These are phyloP conservation scores for Drosophila formosana DNA, from an alignment of 2,888 invertebrate genomes.

Conservation along the genomic window DNA sequence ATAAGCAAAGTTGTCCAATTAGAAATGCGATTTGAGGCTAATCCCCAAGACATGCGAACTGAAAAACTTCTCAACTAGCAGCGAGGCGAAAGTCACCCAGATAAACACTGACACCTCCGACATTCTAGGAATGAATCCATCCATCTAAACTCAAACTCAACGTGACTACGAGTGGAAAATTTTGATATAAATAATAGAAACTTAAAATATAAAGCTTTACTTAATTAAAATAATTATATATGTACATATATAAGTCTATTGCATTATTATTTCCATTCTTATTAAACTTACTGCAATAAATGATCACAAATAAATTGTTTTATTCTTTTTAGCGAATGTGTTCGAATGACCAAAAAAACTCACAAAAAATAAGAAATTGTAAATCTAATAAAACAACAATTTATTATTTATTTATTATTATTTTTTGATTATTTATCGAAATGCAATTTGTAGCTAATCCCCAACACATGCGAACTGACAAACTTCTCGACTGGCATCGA, in stretches of 20 bases:
- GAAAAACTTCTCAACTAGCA: conserved; percentile 10
- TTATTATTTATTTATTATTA: too few relatives aligned
- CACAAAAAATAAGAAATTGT: too few relatives aligned
- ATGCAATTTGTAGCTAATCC: conserved; percentile 67
- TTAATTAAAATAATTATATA: too few relatives aligned
- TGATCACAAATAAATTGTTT: too few relatives aligned
- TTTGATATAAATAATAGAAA: too few relatives aligned
- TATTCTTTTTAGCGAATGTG: too few relatives aligned
- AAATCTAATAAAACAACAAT: too few relatives aligned
- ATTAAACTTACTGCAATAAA: too few relatives aligned
- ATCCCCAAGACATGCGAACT: conserved; percentile 66
- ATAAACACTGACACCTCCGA: conserved; percentile 19
- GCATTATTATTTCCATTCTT: too few relatives aligned
- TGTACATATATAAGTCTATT: too few relatives aligned
- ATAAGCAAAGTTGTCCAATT: conserved; percentile 75
- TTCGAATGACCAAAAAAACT: too few relatives aligned
- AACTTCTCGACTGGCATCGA: conserved; percentile 11
- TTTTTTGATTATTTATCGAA: conserved; percentile 20
- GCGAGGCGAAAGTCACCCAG: conserved; percentile 49
- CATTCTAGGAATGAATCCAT: conserved; percentile 11
- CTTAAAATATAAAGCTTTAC: too few relatives aligned
- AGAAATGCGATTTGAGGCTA: conserved; percentile 67
- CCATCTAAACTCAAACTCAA: conserved; percentile 34
- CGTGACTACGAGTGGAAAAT: conserved; percentile 51
- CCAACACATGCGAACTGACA: conserved; percentile 59